Evolutionary conservation across 2,797 vertebrate species (phyloP), one percentile per base, ranked within the genome.

Genomic region (Capromys pilorides): DNA sequence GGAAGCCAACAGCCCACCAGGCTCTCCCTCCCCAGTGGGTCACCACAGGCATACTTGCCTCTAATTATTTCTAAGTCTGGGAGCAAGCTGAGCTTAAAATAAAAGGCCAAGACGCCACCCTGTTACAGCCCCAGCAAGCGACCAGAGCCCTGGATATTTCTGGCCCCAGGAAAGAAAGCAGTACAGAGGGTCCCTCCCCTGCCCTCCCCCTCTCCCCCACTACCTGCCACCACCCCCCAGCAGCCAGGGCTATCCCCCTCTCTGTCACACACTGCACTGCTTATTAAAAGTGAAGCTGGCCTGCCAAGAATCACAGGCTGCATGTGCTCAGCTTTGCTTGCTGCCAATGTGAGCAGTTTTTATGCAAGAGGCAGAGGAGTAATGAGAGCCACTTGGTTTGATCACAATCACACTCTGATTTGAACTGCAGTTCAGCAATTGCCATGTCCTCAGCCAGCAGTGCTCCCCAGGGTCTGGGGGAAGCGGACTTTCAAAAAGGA

Each of bases 41-140:
- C 26, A 73, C 26, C 31, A 18, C 11, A 0, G 45, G 59, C n/a
- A 62, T 19, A 36, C 73, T 61, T 22, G 84, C 45, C 87, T 91
- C 96, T 90, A 84, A 92, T 88, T 88, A 94, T 85, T 75, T 89
- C 69, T 80, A 88, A 51, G 67, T 57, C 51, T 77, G 49, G 12
- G n/a, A 78, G 77, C 64, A 94, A 86, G 62, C 61, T 73, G 66
- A 62, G 45, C 80, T 94, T 77, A 71, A 18, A 86, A 67, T 31
- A 89, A 85, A 84, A 79, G 62, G 6, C 82, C 12, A 1, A 13
- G 28, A 64, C 81, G 39, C 80, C 5, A 11, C 62, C 86, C 26
- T n/a, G 67, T n/a, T 21, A 94, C 4, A 36, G 21, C 14, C 82
- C n/a, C 86, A 73, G n/a, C 64, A 61, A 82, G 67, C 91, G 87